Evolutionary conservation across 2,113 vertebrate species (phyloP).

Genomic region (Saccopteryx leptura): DNA sequence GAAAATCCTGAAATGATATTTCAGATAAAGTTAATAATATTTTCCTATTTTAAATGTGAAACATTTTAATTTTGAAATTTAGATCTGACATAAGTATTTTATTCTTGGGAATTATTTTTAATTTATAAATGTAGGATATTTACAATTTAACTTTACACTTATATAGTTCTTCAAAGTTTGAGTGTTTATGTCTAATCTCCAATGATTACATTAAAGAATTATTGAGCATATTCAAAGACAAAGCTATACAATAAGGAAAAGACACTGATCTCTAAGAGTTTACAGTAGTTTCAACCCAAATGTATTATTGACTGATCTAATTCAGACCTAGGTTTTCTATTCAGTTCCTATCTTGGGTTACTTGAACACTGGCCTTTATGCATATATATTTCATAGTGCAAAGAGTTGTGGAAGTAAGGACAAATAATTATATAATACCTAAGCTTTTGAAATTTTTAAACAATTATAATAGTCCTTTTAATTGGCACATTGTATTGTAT

Average conservation of each 20-base stretch:
- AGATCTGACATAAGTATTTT: neutral
- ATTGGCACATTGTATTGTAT: neutral
- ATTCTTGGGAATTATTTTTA: neutral
- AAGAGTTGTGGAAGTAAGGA: neutral
- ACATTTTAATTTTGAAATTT: neutral
- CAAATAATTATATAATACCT: neutral
- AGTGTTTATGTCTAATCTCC: neutral
- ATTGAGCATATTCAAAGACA: neutral
- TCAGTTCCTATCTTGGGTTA: neutral
- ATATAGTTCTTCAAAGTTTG: neutral
- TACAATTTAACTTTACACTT: neutral
- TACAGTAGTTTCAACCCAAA: neutral
- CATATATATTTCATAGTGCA: neutral
- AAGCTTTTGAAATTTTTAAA: neutral
- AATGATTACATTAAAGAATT: neutral
- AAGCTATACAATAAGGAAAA: neutral
- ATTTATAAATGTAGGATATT: neutral
- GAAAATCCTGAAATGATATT: neutral
- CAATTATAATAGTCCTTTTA: slow-evolving; percentile 3
- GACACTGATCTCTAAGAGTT: neutral
- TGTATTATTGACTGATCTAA: neutral
- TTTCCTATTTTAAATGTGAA: neutral
- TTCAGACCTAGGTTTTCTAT: neutral
- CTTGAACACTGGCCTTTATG: neutral
- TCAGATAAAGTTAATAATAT: neutral